Base-by-base conservation (phyloP, 2,888 invertebrate genomes). In the Drosophila mayaguana region DNA sequence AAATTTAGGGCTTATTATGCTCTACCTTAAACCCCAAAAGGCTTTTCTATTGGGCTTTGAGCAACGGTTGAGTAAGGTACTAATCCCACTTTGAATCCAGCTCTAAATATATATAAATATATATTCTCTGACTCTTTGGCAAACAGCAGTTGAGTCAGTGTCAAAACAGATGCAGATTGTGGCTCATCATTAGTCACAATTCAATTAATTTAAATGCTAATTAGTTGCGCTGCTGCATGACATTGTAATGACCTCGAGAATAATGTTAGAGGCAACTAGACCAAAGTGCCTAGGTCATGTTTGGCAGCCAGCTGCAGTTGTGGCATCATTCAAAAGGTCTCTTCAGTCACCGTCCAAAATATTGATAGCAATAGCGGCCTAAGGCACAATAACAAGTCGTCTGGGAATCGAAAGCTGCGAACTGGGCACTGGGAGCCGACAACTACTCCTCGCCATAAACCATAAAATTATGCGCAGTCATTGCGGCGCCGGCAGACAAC, bases 391-490 rank as follows among this genome's bases (percentile, higher is more conserved):
- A 74, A 78, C 71, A 77, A 75, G 65, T 56, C 69, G 55, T 60
- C 25, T 48, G 65, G 63, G 63, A 68, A 68, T 28, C 68, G 60
- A 2, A 56, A 18, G 16, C 34, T 28, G 28, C 16, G 11, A 50
- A 32, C 32, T 48, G 48, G 73, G 67, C 75, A 63, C 64, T 67
- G 36, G 20, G 54, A 54, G 7, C 38, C 28, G 40, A 75, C 68
- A 76, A 66, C 65, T 64, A 22, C 50, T 25, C 28, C 48, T 72
- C 59, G 70, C 50, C 34, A 50, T 50, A 66, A 72, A 69, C 63
- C 77, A 83, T 78, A 72, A 89, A 88, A 89, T 86, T 88, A 89
- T 89, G 88, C 86, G 75, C 77, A 89, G 87, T 89, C 87, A 81
- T 76, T 60, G 74, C 63, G 87, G 87, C 87, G 87, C 87, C 87